Percentiles rank a stretch among this genome's conserved stretches.
Conservation (phyloP, 1,140 invertebrate species). For the Theocolax elegans region DNA sequence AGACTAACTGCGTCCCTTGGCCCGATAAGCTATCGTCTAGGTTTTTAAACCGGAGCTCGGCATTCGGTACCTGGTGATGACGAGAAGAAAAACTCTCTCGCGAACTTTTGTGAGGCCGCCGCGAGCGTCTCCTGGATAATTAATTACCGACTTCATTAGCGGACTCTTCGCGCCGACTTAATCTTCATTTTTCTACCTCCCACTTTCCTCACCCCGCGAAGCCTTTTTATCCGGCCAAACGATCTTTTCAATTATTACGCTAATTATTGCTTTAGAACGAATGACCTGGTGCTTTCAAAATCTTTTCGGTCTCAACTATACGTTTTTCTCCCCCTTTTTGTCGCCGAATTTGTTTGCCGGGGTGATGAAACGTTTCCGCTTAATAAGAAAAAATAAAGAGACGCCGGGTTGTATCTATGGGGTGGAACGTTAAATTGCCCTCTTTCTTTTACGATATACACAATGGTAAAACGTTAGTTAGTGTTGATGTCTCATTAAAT, state of each 20-base stretch:
- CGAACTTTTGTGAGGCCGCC: neutral
- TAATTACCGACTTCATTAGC: constrained; percentile 34
- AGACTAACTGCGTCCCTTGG: neutral
- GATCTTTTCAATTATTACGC: constrained; percentile 32
- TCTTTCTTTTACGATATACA: too few species aligned
- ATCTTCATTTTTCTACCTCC: constrained; percentile 23
- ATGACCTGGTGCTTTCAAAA: too few species aligned
- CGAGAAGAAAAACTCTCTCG: constrained; percentile 1
- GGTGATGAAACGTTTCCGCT: too few species aligned
- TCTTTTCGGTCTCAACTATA: too few species aligned
- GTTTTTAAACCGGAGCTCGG: too few species aligned
- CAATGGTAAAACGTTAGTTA: too few species aligned
- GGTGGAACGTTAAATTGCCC: too few species aligned
- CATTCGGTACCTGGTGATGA: neutral
- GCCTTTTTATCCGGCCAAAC: neutral
- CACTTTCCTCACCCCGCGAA: neutral
- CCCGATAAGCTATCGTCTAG: neutral
- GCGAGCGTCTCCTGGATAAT: constrained; percentile 4
- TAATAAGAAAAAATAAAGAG: too few species aligned
- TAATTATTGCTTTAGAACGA: constrained; percentile 24
- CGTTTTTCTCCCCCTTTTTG: too few species aligned
- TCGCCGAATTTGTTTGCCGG: too few species aligned
- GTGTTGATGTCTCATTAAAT: too few species aligned
- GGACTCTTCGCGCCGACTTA: constrained; percentile 1
- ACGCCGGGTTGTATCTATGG: too few species aligned